Evolutionary conservation across 35 echinoderm and acorn worm genomes (phyloP).

Genomic region (Lytechinus pictus): DNA sequence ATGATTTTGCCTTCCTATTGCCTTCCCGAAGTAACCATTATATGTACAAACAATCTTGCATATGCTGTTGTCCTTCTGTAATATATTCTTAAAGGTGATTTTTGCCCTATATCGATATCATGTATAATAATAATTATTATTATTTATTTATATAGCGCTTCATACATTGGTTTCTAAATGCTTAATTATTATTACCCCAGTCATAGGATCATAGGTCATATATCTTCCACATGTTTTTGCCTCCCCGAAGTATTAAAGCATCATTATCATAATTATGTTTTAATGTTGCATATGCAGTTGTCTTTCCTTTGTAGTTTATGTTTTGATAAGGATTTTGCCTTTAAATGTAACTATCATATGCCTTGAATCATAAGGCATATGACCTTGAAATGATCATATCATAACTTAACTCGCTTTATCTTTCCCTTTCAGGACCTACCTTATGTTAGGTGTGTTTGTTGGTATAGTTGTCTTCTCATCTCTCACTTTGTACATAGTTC

Average conservation of each 20-base stretch:
- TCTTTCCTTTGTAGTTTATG: background rate
- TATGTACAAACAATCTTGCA: conserved; percentile 59
- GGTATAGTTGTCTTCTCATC: conserved; percentile 61
- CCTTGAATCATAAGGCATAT: background rate
- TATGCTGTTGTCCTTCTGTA: conserved; percentile 77
- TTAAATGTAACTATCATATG: background rate
- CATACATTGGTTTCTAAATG: no score
- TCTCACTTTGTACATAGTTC: conserved; percentile 69
- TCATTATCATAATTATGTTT: no score
- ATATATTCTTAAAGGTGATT: background rate
- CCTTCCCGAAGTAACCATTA: conserved; percentile 54
- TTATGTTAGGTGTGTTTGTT: conserved; percentile 80
- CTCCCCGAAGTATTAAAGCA: no score
- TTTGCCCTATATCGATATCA: background rate
- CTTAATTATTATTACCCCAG: no score
- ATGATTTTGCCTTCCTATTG: conserved; percentile 76
- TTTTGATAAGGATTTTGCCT: background rate
- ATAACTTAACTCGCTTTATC: background rate
- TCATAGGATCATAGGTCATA: no score
- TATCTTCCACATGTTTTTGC: no score
- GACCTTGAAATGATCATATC: no score
- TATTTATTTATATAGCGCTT: no score
- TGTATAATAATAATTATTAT: no score
- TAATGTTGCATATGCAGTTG: no score
- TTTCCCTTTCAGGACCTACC: conserved; percentile 65